A percentile compares a stretch with the other conserved stretches of the same genome.
Evolutionary conservation across 2,797 vertebrate genomes (phyloP).

Genomic region (Dicrostonyx torquatus): DNA sequence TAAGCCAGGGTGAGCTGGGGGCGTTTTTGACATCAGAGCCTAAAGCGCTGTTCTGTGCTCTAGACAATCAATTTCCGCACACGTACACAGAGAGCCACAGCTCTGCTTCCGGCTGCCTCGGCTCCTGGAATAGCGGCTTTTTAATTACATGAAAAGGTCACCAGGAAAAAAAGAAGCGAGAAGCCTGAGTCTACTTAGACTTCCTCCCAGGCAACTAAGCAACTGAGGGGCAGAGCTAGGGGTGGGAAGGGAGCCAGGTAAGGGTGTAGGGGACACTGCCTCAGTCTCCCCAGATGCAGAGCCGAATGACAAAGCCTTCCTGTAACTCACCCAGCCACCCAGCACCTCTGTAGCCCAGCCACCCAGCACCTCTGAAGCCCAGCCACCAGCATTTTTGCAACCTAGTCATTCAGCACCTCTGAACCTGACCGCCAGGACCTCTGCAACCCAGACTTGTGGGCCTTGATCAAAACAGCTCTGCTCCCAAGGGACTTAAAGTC

Average conservation of each 20-base stretch:
- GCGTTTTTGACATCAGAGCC: background rate
- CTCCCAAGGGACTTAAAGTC: rapidly evolving
- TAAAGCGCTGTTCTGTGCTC: background rate
- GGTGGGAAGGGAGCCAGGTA: too few relatives aligned
- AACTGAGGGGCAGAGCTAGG: rapidly evolving
- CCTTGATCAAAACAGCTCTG: too few relatives aligned
- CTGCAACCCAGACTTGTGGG: background rate
- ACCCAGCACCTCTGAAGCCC: background rate
- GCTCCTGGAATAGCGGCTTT: constrained; percentile 73
- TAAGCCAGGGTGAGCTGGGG: background rate
- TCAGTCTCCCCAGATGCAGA: rapidly evolving
- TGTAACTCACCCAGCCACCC: background rate
- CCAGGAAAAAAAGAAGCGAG: constrained; percentile 23
- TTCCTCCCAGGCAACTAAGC: background rate
- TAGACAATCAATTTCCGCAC: constrained; percentile 69
- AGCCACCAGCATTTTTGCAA: background rate
- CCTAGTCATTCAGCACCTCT: too few relatives aligned
- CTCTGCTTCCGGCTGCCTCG: constrained; percentile 41
- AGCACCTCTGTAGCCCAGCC: background rate
- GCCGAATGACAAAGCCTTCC: background rate
- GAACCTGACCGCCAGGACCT: background rate
- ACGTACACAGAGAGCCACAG: constrained; percentile 31
- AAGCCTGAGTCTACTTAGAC: constrained; percentile 7
- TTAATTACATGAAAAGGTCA: constrained; percentile 78
- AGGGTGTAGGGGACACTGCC: rapidly evolving